Base-by-base conservation (phyloP, 2,888 invertebrate species). In the Rotaria macrura region DNA sequence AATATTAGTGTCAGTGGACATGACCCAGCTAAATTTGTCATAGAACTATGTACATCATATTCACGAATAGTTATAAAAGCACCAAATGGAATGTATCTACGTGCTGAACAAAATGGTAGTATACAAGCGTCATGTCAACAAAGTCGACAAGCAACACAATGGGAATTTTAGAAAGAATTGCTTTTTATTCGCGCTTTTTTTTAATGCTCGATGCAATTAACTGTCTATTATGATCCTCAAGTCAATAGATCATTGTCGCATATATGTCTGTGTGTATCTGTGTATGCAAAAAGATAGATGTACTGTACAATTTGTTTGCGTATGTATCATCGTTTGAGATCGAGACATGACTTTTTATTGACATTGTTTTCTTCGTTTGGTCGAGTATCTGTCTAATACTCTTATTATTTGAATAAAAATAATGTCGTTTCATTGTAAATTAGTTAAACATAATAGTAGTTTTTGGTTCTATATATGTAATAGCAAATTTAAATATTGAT, bases 51-150 rank as follows among this genome's bases (percentile, higher is more conserved):
- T 88, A 52, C 84, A 25, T 96, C 96, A 91, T 6, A 65, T 34
- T 96, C 96, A 49, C 93, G 95, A 89, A 94, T 97, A 89, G 95
- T 95, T 92, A 95, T 97, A 92, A 95, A 94, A 92, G 93, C 94
- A 23, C 89, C 91, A 1, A 90, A 91, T 86, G 93, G 93, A 88
- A 94, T 94, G 47, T 91, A 88, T 88, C 85, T 91, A 57, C 89
- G 89, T 85, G 90, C 90, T 7, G 90, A 90, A 88, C 90, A 90
- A 87, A 91, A 90, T 87, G 91, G 91, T 72, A 88, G 43, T 84
- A 84, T 86, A 38, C 65, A 65, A 20, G 55, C 86, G 17, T 65
- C 72, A 47, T 40, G 79, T 49, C 55, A 84, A 84, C 40, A 72
- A 40, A 55, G 74, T 38, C 74, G 74, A 47, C 52, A 79, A 34